Evolutionary conservation across 1,140 invertebrate genomes (phyloP).

Genomic region (Dreissena rostriformis): DNA sequence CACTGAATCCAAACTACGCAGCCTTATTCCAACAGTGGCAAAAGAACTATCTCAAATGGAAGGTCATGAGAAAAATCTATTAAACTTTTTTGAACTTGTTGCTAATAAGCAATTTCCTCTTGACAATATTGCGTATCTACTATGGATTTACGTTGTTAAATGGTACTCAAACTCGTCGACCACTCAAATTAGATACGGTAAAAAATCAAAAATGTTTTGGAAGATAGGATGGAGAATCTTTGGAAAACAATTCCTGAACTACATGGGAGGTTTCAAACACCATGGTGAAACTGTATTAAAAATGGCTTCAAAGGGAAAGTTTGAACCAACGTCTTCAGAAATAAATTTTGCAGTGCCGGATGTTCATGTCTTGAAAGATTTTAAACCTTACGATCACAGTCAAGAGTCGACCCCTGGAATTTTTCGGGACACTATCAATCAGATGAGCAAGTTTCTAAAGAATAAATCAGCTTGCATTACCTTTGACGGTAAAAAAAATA

Average conservation of each 20-base stretch:
- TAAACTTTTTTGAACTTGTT: neutral
- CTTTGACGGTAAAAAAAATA: constrained; percentile 4
- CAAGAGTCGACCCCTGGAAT: neutral
- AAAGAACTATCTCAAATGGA: neutral
- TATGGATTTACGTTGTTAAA: neutral
- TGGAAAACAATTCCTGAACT: neutral
- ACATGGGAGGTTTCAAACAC: neutral
- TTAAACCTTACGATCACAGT: neutral
- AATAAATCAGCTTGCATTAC: constrained; percentile 4
- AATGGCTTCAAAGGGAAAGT: neutral
- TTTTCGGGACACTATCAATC: neutral
- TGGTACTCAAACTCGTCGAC: neutral
- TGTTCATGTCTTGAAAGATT: neutral
- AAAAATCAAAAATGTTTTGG: neutral
- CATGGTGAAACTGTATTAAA: neutral
- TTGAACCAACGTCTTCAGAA: neutral
- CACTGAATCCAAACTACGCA: neutral
- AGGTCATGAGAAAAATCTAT: neutral
- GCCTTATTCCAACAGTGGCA: neutral
- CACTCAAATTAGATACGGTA: neutral
- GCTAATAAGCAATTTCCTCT: constrained; percentile 1
- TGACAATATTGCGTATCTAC: neutral
- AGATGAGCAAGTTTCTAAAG: neutral
- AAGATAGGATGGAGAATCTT: constrained; percentile 1
- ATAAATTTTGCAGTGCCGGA: neutral